These are phyloP conservation scores for Semicossyphus pulcher DNA, from an alignment of 2,113 vertebrate species.

Conservation along the genomic window DNA sequence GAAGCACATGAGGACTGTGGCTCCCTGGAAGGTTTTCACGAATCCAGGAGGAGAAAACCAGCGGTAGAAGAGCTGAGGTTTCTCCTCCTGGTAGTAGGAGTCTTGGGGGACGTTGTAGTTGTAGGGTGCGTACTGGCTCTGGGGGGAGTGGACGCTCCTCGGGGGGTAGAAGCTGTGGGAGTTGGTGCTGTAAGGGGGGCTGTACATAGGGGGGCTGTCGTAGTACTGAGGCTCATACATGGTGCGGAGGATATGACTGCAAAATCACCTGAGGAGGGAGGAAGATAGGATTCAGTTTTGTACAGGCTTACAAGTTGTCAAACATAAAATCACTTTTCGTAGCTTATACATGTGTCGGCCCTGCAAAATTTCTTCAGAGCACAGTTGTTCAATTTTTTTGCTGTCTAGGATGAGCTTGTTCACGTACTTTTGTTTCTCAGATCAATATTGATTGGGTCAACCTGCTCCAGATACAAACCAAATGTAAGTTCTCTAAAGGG, in stretches of 20 bases:
- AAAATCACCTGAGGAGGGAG: constrained; percentile 28
- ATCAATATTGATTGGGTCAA: too few species aligned
- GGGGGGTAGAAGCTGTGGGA: constrained; percentile 72
- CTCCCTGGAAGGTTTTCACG: constrained; percentile 81
- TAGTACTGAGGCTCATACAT: constrained; percentile 80
- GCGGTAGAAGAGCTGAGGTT: constrained; percentile 86
- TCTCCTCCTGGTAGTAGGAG: constrained; percentile 79
- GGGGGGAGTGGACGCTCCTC: constrained; percentile 61
- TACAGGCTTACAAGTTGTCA: background rate
- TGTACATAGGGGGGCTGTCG: constrained; percentile 79
- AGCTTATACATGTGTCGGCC: too few species aligned
- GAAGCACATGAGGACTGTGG: constrained; percentile 82
- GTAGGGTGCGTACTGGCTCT: constrained; percentile 66
- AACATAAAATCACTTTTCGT: background rate
- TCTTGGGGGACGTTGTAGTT: constrained; percentile 59
- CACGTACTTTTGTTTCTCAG: too few species aligned
- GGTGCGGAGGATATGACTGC: background rate
- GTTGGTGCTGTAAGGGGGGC: constrained; percentile 74
- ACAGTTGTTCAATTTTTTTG: too few species aligned
- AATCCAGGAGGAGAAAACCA: constrained; percentile 88
- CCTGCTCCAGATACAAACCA: too few species aligned
- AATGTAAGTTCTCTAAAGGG: too few species aligned
- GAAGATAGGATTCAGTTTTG: background rate
- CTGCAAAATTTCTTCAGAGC: too few species aligned
- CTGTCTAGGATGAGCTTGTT: too few species aligned